A percentile compares a stretch with the other conserved stretches of the same genome.
Conservation (phyloP, 2,888 invertebrate genomes). For the Synanthedon tipuliformis region DNA sequence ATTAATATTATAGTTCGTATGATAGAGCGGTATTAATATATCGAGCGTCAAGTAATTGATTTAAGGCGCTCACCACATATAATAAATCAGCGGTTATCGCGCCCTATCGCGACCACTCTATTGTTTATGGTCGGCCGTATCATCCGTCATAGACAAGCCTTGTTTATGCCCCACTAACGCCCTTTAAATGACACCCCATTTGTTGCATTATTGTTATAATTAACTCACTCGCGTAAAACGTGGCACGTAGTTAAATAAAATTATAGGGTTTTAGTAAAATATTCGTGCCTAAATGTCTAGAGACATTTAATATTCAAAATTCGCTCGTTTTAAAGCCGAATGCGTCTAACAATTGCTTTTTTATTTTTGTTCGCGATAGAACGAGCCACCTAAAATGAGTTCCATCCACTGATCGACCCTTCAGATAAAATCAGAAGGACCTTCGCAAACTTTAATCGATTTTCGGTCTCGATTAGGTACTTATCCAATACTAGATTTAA, state of each 20-base stretch:
- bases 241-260: not conserved
- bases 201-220: conserved; percentile 4
- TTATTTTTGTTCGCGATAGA: conserved; percentile 25
- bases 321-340: too few relatives aligned
- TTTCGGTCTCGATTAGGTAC: conserved; percentile 34
- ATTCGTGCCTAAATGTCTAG: not conserved
- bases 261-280: conserved; percentile 4
- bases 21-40: not conserved
- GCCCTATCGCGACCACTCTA: conserved; percentile 37
- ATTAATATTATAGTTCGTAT: too few relatives aligned
- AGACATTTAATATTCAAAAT: too few relatives aligned
- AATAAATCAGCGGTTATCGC: conserved; percentile 55
- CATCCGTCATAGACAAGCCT: conserved; percentile 39
- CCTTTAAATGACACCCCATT: conserved; percentile 5
- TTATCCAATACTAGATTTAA: conserved; percentile 32
- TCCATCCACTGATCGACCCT: conserved; percentile 31
- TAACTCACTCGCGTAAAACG: conserved; percentile 4
- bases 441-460: conserved; percentile 42
- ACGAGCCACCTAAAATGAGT: conserved; percentile 31
- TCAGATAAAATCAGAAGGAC: conserved; percentile 17
- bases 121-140: conserved; percentile 47
- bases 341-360: conserved; percentile 10
- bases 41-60: conserved; percentile 38
- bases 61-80: conserved; percentile 31
- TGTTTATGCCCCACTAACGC: conserved; percentile 19